Evolutionary conservation across 2,113 vertebrate species (phyloP).

Genomic region (Neopipo cinnamomea): DNA sequence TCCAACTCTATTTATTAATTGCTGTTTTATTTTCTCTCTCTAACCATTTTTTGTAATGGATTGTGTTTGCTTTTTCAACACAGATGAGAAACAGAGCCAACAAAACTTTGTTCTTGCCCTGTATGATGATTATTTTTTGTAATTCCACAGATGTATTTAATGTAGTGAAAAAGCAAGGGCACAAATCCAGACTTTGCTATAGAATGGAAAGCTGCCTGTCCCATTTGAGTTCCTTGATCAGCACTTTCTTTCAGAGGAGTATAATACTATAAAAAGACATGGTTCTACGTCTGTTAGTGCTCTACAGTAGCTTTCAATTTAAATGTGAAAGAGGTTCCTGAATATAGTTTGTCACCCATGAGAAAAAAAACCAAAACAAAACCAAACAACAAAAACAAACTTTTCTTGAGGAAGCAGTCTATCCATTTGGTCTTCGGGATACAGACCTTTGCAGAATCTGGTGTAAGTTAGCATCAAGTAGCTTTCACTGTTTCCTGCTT

Average conservation of each 20-base stretch:
- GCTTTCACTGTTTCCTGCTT: background rate
- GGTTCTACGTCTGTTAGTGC: background rate
- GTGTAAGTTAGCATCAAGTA: background rate
- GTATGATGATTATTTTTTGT: background rate
- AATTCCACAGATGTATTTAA: background rate
- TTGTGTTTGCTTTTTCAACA: background rate
- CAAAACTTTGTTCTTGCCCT: background rate
- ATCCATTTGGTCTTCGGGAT: background rate
- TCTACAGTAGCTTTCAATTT: background rate
- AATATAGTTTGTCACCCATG: background rate
- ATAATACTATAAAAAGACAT: background rate
- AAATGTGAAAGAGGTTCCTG: background rate
- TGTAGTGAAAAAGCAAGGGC: background rate
- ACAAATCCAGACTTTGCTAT: background rate
- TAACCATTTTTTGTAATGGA: background rate
- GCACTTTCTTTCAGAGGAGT: background rate
- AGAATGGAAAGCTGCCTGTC: background rate
- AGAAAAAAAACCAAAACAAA: background rate
- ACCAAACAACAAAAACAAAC: background rate
- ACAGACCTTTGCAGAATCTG: background rate
- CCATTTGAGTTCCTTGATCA: background rate
- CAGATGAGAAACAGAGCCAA: background rate
- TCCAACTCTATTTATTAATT: background rate
- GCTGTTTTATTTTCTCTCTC: background rate
- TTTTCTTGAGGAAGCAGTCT: background rate